Evolutionary conservation across 2,797 vertebrate species (phyloP).

Genomic region (Clarias laeviceps): DNA sequence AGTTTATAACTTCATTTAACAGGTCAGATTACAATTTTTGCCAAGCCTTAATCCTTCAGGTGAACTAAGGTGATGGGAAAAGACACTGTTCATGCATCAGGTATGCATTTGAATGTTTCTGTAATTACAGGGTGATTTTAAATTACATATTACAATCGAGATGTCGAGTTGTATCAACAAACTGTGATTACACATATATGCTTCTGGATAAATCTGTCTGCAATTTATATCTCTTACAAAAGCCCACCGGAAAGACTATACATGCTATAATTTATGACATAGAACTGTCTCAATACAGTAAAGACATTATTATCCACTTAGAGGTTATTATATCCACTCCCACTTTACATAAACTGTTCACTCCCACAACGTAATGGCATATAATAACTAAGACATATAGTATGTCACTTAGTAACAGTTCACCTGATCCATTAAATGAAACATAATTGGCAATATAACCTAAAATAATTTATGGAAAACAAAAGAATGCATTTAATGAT

Average conservation of each 20-base stretch:
- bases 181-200: background rate
- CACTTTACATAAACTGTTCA: background rate
- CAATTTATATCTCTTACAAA: background rate
- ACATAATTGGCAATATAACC: background rate
- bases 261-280: background rate
- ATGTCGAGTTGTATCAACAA: slow-evolving; percentile 24
- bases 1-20: background rate
- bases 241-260: background rate
- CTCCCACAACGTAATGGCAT: background rate
- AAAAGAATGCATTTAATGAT: background rate
- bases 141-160: slow-evolving; percentile 24
- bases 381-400: background rate
- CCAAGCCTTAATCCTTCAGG: background rate
- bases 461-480: background rate
- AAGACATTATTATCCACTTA: background rate
- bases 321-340: background rate
- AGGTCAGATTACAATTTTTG: background rate
- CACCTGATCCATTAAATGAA: background rate
- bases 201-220: background rate
- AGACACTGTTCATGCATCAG: background rate
- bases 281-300: background rate
- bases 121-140: background rate
- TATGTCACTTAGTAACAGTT: background rate
- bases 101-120: background rate
- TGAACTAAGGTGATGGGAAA: background rate